These are phyloP conservation scores for Cynocephalus volans DNA, from an alignment of 2,113 vertebrate genomes.

Conservation along the genomic window DNA sequence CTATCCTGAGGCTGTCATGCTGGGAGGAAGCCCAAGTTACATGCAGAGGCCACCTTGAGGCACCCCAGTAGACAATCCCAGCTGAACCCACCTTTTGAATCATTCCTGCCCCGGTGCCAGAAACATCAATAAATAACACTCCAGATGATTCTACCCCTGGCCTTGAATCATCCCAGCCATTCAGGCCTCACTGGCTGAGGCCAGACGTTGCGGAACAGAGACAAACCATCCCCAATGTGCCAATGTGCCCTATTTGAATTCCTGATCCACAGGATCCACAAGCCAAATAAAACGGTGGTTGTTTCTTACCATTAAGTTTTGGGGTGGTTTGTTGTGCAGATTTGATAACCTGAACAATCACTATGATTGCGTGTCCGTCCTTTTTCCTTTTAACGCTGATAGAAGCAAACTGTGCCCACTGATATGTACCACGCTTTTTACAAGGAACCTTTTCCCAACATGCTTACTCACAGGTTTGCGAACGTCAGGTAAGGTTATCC, in stretches of 20 bases:
- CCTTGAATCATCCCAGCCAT: not conserved
- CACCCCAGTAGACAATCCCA: not conserved
- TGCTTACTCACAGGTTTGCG: slow-evolving; percentile 93
- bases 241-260: not conserved
- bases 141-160: not conserved
- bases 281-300: not conserved
- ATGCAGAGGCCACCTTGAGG: not conserved
- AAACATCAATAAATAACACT: not conserved
- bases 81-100: not conserved
- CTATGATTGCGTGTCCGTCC: not conserved
- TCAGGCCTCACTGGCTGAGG: not conserved
- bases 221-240: not conserved
- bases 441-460: not conserved
- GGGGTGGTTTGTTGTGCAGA: not conserved
- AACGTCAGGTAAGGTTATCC: slow-evolving; percentile 96
- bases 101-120: not conserved
- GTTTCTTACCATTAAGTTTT: not conserved
- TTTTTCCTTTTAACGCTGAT: not conserved
- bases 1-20: not conserved
- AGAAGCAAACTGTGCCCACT: not conserved
- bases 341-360: not conserved
- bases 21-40: not conserved
- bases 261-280: not conserved
- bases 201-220: not conserved
- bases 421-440: not conserved